Evolutionary conservation across 2,888 invertebrate species (phyloP).

Genomic region (Nebria brevicollis): DNA sequence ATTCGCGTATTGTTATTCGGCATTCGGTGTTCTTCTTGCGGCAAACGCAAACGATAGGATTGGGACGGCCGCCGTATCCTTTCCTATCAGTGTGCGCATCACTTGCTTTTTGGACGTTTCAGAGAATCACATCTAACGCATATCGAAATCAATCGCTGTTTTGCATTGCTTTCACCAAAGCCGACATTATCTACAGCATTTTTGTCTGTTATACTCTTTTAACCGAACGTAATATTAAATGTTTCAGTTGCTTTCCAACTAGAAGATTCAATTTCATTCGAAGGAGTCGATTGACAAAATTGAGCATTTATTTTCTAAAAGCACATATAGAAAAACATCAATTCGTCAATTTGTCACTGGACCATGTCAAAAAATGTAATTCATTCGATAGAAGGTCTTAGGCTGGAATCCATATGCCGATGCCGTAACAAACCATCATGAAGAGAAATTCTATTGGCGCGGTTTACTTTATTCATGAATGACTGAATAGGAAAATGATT

Average conservation of each 20-base stretch:
- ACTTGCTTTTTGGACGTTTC: background rate
- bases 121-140: background rate
- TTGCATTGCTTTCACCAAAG: background rate
- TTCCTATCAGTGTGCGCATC: background rate
- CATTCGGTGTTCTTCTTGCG: background rate
- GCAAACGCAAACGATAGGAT: background rate
- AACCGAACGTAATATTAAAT: no score
- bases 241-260: no score
- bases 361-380: no score
- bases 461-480: background rate
- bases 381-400: no score
- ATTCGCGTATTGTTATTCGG: background rate
- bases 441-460: conserved; percentile 14
- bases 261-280: no score
- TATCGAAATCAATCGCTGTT: background rate
- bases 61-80: background rate
- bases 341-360: conserved; percentile 27
- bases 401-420: no score
- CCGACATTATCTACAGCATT: background rate
- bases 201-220: no score
- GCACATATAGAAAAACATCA: background rate
- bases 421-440: conserved; percentile 38
- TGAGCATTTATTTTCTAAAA: no score
- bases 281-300: no score
- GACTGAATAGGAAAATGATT: conserved; percentile 48